These are phyloP conservation scores for Sardina pilchardus DNA, from an alignment of 2,113 vertebrate genomes.

Conservation along the genomic window DNA sequence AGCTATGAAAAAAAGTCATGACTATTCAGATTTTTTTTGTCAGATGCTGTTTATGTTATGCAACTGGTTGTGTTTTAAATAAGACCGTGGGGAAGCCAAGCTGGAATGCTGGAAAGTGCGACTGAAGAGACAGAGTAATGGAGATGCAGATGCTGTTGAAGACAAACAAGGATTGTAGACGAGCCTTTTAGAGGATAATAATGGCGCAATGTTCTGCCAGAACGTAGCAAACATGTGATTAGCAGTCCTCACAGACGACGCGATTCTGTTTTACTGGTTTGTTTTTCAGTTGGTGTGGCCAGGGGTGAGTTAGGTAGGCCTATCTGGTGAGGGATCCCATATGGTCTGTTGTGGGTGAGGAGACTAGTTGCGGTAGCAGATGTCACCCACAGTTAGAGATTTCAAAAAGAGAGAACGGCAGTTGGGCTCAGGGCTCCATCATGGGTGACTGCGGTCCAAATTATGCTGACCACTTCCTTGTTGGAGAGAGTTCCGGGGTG, in stretches of 20 bases:
- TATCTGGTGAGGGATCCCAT: slow-evolving; percentile 15
- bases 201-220: not conserved
- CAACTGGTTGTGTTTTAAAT: not conserved
- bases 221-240: not conserved
- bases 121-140: not conserved
- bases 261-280: not conserved
- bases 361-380: not conserved
- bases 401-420: not conserved
- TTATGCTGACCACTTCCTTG: not conserved
- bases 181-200: not conserved
- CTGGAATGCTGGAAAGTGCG: not conserved
- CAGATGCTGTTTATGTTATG: not conserved
- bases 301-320: too few relatives aligned
- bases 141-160: not conserved
- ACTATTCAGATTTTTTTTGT: not conserved
- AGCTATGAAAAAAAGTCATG: not conserved
- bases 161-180: not conserved
- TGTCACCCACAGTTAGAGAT: not conserved
- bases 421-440: not conserved
- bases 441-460: not conserved
- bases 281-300: not conserved
- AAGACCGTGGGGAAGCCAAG: not conserved
- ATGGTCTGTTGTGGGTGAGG: not conserved
- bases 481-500: not conserved
- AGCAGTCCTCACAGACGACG: not conserved